These are phyloP conservation scores for Syngnathus typhle DNA, from an alignment of 2,113 vertebrate species.

Conservation along the genomic window DNA sequence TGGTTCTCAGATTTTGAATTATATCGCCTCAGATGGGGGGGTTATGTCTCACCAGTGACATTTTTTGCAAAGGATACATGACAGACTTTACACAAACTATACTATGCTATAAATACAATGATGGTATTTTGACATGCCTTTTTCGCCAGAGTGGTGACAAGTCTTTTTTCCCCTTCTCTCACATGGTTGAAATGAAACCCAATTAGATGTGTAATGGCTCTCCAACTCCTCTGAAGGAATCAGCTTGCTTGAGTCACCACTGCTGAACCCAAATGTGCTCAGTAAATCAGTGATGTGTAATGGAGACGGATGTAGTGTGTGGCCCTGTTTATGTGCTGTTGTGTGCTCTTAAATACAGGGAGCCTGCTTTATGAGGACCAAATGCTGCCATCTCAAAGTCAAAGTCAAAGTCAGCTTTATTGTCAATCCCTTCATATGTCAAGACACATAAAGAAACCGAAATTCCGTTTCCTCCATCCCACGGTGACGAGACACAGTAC, in stretches of 20 bases:
- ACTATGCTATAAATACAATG: conserved; percentile 43
- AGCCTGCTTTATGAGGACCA: not conserved
- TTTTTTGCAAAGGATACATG: conserved; percentile 6
- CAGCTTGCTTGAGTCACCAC: conserved; percentile 54
- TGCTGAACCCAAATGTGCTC: conserved; percentile 48
- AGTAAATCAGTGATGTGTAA: conserved; percentile 47
- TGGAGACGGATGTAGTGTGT: conserved; percentile 27
- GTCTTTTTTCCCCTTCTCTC: conserved; percentile 48
- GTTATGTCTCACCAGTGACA: not conserved
- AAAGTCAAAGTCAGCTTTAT: too few relatives aligned
- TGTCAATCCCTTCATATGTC: too few relatives aligned
- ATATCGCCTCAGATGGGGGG: conserved; percentile 1
- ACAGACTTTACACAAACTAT: conserved; percentile 11
- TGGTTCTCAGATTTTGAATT: too few relatives aligned
- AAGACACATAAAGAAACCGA: too few relatives aligned
- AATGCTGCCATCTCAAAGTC: not conserved
- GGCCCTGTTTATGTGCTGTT: not conserved
- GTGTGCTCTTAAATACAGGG: not conserved
- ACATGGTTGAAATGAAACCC: conserved; percentile 67
- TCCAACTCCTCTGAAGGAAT: conserved; percentile 59
- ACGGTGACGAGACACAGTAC: too few relatives aligned
- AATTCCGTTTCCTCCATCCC: too few relatives aligned
- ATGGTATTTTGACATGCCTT: conserved; percentile 52
- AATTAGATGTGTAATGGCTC: conserved; percentile 64
- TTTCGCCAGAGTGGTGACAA: conserved; percentile 51